Base-by-base conservation (phyloP, 2,797 vertebrate species). In the Darevskia nairensis region DNA sequence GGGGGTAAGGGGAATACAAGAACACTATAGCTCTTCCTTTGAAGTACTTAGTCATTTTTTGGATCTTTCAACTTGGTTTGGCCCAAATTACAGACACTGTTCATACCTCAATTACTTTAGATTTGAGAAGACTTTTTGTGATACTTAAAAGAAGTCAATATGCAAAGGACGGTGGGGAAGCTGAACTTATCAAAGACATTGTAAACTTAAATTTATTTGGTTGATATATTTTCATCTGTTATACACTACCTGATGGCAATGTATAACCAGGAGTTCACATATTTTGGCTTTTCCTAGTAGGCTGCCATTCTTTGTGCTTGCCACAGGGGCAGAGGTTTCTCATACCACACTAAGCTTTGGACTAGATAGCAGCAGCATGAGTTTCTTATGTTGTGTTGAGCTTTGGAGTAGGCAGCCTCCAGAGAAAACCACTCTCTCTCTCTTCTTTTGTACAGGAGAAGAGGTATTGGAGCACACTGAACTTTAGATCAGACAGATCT, bases 101-200 rank as follows among this genome's bases (percentile, higher is more conserved):
- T 94, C 89, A 84, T 86, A 92, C 94, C 93, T 95, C 91, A 66
- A 0, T 90, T 94, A 83, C 92, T 82, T 76, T 59, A 80, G 82
- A 86, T 95, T 90, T 94, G 93, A 94, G 66, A 94, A 94, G 92
- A 76, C 90, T 95, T 94, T 68, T 93, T 93, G 80, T 88, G 90
- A 92, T 92, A 35, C 46, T 84, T 80, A 89, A 46, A 86, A 83
- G 82, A 87, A 93, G 84, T 80, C 89, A 81, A 89, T 89, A 91
- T 89, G 92, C 86, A 94, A 90, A 95, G 89, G 89, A 86, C 96
- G 96, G 96, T 97, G 96, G 96, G 96, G 97, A 96, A 97, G 97
- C 97, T 96, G 97, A 95, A 96, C 96, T 97, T 95, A 94, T 96
- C 96, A 98, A 97, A 98, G 97, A 71, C 59, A 92, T 93, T 95